phyloP scores from a whole-genome alignment of 2,888 invertebrate genomes.

The Spilarctia lutea region DNA sequence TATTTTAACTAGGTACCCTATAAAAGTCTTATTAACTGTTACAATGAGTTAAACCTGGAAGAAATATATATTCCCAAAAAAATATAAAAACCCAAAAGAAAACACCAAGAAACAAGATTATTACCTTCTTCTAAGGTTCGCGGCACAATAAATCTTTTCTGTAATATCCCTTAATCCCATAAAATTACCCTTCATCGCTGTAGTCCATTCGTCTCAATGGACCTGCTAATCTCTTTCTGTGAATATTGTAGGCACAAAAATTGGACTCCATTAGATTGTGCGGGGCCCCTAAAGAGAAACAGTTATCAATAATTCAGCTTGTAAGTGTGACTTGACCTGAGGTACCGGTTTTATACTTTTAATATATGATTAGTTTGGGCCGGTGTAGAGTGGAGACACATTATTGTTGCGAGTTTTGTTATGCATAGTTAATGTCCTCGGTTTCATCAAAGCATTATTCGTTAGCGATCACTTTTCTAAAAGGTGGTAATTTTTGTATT shows the following conservation, averaged over 20 bases:
- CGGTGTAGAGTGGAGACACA: not conserved
- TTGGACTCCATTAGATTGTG: constrained; percentile 47
- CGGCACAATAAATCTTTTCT: constrained; percentile 23
- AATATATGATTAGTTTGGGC: not conserved
- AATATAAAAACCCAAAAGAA: not conserved
- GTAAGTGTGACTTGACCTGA: constrained; percentile 35
- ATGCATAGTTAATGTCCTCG: not conserved
- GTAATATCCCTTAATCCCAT: constrained; percentile 37
- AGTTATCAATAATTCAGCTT: constrained; percentile 52
- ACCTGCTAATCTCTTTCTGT: constrained; percentile 40
- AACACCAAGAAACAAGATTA: constrained; percentile 21
- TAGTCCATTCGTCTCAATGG: constrained; percentile 37
- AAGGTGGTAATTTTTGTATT: too few species aligned
- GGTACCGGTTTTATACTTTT: constrained; percentile 29
- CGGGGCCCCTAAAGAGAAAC: constrained; percentile 28
- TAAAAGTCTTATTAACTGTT: not conserved
- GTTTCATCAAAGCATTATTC: not conserved
- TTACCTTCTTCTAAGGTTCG: constrained; percentile 24
- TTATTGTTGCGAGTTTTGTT: not conserved
- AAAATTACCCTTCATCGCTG: constrained; percentile 34
- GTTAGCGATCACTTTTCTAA: not conserved
- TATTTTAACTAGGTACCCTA: too few species aligned
- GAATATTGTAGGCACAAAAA: constrained; percentile 51
- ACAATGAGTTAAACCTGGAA: not conserved
- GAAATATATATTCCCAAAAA: not conserved